Conservation (phyloP, 2,113 vertebrate genomes). For the Microcebus griseorufus region DNA sequence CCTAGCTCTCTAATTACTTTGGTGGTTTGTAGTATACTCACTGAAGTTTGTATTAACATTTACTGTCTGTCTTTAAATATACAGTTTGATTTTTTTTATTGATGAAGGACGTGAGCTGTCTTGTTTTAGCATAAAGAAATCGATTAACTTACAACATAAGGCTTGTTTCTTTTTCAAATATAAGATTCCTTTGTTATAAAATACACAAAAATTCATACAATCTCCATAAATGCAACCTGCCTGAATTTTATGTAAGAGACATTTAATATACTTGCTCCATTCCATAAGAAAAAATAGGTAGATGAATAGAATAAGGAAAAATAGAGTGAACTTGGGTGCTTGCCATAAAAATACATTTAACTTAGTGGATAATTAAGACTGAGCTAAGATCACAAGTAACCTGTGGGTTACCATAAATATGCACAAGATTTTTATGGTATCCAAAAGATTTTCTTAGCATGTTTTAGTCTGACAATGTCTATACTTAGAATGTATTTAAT, state of each 20-base stretch:
- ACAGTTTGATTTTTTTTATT: neutral
- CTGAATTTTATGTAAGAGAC: neutral
- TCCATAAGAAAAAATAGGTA: neutral
- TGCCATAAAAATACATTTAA: neutral
- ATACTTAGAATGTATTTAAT: neutral
- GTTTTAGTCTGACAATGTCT: neutral
- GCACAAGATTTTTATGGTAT: neutral
- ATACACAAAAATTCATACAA: neutral
- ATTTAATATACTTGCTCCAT: neutral
- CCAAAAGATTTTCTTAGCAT: neutral
- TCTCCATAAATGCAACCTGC: conserved; percentile 21
- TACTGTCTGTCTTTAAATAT: neutral
- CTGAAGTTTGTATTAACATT: neutral
- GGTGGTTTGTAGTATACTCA: neutral
- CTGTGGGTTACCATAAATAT: neutral
- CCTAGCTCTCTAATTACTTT: neutral
- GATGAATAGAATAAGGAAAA: neutral
- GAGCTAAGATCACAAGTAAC: neutral
- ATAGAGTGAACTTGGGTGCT: neutral
- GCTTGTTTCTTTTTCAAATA: neutral
- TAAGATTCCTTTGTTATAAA: neutral
- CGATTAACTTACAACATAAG: neutral
- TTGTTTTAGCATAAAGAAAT: neutral
- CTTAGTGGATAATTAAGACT: conserved; percentile 30
- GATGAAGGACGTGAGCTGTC: neutral